Evolutionary conservation across 2,113 vertebrate species (phyloP), one percentile per base, ranked within the genome.

Genomic region (Laterallus jamaicensis): DNA sequence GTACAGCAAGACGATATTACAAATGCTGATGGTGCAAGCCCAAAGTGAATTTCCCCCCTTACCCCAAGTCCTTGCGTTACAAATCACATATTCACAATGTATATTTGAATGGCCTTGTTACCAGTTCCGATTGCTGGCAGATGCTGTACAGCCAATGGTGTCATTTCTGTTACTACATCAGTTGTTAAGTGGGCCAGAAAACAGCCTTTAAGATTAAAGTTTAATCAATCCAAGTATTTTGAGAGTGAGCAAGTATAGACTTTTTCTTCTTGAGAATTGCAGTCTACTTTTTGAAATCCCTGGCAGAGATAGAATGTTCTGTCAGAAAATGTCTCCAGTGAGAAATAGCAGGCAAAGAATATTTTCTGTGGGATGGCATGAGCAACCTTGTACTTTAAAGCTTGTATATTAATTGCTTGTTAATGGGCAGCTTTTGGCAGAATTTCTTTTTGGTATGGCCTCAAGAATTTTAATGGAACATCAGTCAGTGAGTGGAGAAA

Each of bases 341-440:
- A 95, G 86, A 86, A 91, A 84, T 40, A 58, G 52, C 71, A 91
- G 52, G 71, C 85, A 84, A 87, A 74, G 93, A 89, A 93, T 95
- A 87, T 90, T 87, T 94, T 94, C 90, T 94, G 92, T 89, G 92
- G 93, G 84, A 91, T 88, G 90, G 86, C 82, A 92, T 50, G 64
- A 96, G 90, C 93, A 94, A 59, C 95, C 77, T 86, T 70, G 86
- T 88, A 12, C 86, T 89, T 92, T 70, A 92, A 86, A 89, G 81
- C 90, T 82, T 29, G 42, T 91, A 47, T 92, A 91, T 96, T 95
- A 95, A 94, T 95, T 96, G 87, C 77, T 93, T 64, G 74, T 71
- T 96, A 94, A 96, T 90, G 93, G 92, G 74, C 71, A 96, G 83
- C 83, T 80, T 82, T 83, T 95, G 94, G 88, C 94, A 95, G 91